These are phyloP conservation scores for Carassius gibelio DNA, from an alignment of 2,113 vertebrate genomes.

Conservation along the genomic window DNA sequence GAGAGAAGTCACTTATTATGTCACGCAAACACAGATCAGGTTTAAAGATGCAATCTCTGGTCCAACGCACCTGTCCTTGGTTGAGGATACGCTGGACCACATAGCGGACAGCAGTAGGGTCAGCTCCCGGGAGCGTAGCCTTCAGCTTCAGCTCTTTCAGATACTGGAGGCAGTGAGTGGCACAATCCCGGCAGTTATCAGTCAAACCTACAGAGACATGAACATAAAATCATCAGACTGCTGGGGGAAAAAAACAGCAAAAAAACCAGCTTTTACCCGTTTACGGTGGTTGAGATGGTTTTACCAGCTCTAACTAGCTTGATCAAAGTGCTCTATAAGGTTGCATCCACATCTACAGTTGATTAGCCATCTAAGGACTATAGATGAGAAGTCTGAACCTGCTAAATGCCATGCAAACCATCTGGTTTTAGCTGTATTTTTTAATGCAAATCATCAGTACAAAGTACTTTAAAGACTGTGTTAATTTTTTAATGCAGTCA, in stretches of 20 bases:
- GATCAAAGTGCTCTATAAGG: not conserved
- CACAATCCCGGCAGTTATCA: slow-evolving; percentile 85
- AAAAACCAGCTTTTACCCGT: not conserved
- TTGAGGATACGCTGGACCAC: slow-evolving; percentile 77
- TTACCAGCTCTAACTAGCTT: slow-evolving; percentile 6
- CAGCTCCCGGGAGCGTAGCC: slow-evolving; percentile 70
- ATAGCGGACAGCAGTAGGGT: slow-evolving; percentile 68
- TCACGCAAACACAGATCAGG: not conserved
- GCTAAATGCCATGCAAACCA: not conserved
- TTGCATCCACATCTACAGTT: not conserved
- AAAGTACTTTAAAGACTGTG: not conserved
- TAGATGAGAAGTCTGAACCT: not conserved
- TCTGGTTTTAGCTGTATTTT: not conserved
- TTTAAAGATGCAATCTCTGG: not conserved
- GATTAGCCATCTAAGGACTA: not conserved
- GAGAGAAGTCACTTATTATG: not conserved
- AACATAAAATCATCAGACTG: not conserved
- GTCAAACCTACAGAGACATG: slow-evolving; percentile 73
- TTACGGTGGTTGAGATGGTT: not conserved
- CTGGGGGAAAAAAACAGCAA: no score
- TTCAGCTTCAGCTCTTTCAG: slow-evolving; percentile 81
- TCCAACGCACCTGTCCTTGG: slow-evolving; percentile 79
- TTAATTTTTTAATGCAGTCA: not conserved
- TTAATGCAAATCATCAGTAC: not conserved
- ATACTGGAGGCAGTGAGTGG: slow-evolving; percentile 81